Evolutionary conservation across 2,113 vertebrate species (phyloP), one percentile per base, ranked within the genome.

Genomic region (Corythaixoides concolor): DNA sequence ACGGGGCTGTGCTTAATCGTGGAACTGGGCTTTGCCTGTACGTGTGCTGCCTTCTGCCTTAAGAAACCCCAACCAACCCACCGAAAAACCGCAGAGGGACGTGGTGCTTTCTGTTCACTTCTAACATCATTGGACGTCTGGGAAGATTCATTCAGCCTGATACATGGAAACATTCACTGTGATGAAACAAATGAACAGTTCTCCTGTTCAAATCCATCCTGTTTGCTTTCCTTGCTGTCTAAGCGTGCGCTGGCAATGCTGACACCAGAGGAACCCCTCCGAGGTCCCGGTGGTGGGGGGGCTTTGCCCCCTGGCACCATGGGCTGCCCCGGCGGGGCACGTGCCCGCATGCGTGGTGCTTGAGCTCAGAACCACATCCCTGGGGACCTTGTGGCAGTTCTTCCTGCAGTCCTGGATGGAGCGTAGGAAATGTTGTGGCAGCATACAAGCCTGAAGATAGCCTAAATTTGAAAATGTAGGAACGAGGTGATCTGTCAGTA

Each of bases 331-430:
- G 4, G 30, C 3, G 32, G 68, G 35, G 35, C 52, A 5, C 62
- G 62, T 12, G 15, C 64, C 37, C 27, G 24, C 12, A 15, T 9
- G 62, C 45, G 0, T 2, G 11, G 26, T 39, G 53, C 47, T 45
- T 28, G 24, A 0, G 7, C 3, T 30, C 33, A 14, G 78, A 20
- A 45, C 6, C 3, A 0, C 2, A 8, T 41, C 76, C 49, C 21
- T 9, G 43, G 21, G 32, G 23, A 64, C 6, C 39, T 30, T 17
- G 58, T 0, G 11, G 39, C 24, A 9, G 28, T 56, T 64, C 32
- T 58, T 45, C 28, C 43, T n/a, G 16, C 17, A 3, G 24, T 33
- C 56, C 26, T 69, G 56, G 11, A 7, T 69, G 30, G 66, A 15
- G 16, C 37, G 43, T 4, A 58, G 81, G 33, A 45, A 56, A 52